Base-by-base conservation (phyloP, 2,888 invertebrate genomes). In the Capitulum mitella region DNA sequence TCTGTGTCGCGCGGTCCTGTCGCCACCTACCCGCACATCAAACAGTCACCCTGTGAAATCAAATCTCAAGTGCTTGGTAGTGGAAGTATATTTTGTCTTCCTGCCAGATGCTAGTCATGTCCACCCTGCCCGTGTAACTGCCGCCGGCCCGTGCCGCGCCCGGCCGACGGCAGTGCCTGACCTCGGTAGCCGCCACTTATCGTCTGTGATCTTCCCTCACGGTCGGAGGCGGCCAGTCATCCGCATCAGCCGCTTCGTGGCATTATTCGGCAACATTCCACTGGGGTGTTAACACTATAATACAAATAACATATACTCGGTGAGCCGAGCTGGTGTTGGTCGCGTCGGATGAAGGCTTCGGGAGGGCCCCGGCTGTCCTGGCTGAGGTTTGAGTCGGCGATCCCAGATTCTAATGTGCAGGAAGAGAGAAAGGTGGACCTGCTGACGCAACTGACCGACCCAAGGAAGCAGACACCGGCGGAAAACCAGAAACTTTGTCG, bases 61-160 rank as follows among this genome's bases (percentile, higher is more conserved):
- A 70, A 70, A 70, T 70, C 70, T 58, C 70, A 70, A 70, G 70
- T 70, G 70, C 70, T 70, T 70, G 64, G 26, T 40, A 37, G 70
- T 26, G 70, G 70, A 70, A 70, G 70, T 40, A 26, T 70, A 70
- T 70, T 70, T 70, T 70, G 70, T 64, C 70, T 70, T 70, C 70
- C 70, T 70, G 70, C 40, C 37, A 70, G 37, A 70, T 70, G 37
- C 70, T 70, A 70, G 70, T 70, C 70, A 70, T 70, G 37, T 40
- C 40, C 19, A 26, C 70, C 70, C 70, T 34, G 40, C 70, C 26
- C 29, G 37, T 37, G 37, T 70, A 70, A 40, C 40, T 22, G n/a
- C 26, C 70, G 29, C 26, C 70, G 1, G 40, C 40, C 22, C 1
- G 37, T 26, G 70, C 40, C 26, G 37, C 40, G 5, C 3, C 19